Conservation (phyloP, 2,797 vertebrate species). For the Falco naumanni region DNA sequence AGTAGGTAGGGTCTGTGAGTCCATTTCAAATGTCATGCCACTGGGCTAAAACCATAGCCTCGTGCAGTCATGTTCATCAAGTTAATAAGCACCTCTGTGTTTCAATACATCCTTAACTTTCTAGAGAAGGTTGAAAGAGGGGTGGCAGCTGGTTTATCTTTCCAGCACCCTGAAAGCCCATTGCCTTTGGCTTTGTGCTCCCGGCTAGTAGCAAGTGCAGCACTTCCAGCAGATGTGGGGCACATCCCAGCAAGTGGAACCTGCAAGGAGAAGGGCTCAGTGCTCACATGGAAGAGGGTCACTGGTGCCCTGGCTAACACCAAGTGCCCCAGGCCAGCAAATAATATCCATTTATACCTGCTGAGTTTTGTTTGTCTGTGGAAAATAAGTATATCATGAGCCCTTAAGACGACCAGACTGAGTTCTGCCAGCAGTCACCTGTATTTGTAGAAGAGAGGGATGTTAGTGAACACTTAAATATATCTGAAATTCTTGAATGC, state of each 20-base stretch:
- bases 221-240: background rate
- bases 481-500: background rate
- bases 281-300: background rate
- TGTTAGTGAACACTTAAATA: background rate
- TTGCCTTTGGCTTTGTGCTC: background rate
- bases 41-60: background rate
- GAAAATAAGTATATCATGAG: background rate
- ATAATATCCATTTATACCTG: background rate
- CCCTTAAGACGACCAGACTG: background rate
- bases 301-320: background rate
- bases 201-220: background rate
- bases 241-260: background rate
- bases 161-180: background rate
- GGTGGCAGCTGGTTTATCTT: background rate
- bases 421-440: background rate
- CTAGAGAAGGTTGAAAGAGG: background rate
- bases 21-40: too few relatives aligned
- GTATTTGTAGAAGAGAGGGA: background rate
- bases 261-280: background rate
- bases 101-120: background rate
- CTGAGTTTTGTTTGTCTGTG: background rate
- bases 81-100: background rate
- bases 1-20: rapidly evolving
- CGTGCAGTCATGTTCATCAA: rapidly evolving
- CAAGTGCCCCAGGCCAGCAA: background rate